Evolutionary conservation across 1,140 invertebrate genomes (phyloP).

Genomic region (Chrysoperla carnea): DNA sequence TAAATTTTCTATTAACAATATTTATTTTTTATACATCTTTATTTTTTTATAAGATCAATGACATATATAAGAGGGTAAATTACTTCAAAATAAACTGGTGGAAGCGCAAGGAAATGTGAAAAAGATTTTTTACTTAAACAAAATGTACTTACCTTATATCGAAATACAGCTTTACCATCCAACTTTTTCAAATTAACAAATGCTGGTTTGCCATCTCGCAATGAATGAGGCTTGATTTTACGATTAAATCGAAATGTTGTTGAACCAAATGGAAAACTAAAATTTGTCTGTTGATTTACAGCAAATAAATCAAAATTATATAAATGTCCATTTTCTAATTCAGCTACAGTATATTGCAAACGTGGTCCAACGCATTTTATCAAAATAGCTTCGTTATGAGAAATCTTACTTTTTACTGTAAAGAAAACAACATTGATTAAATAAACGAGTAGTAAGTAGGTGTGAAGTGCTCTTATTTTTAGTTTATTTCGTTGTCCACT

Average conservation of each 20-base stretch:
- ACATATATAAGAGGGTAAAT: too few relatives aligned
- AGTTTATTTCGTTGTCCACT: too few relatives aligned
- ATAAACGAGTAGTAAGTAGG: too few relatives aligned
- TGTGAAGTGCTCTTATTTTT: too few relatives aligned
- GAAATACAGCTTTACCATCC: conserved; percentile 20
- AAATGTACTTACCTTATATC: conserved; percentile 17
- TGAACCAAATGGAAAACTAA: conserved; percentile 22
- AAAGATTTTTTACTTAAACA: too few relatives aligned
- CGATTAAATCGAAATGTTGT: conserved; percentile 17
- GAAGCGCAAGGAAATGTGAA: too few relatives aligned
- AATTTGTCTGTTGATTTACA: conserved; percentile 21
- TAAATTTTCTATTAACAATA: too few relatives aligned
- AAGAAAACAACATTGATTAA: too few relatives aligned
- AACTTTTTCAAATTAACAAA: conserved; percentile 19
- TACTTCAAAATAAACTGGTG: too few relatives aligned
- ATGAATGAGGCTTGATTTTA: conserved; percentile 12
- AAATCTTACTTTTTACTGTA: too few relatives aligned
- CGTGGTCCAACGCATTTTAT: conserved; percentile 31
- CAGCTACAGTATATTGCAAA: conserved; percentile 32
- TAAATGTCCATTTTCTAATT: conserved; percentile 27
- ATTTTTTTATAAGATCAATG: too few relatives aligned
- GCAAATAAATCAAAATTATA: conserved; percentile 28
- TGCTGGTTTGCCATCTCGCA: conserved; percentile 19
- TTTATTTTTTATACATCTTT: too few relatives aligned
- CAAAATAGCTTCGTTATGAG: conserved; percentile 8